phyloP scores from a whole-genome alignment of 2,797 vertebrate species.

The Lutjanus argentimaculatus region DNA sequence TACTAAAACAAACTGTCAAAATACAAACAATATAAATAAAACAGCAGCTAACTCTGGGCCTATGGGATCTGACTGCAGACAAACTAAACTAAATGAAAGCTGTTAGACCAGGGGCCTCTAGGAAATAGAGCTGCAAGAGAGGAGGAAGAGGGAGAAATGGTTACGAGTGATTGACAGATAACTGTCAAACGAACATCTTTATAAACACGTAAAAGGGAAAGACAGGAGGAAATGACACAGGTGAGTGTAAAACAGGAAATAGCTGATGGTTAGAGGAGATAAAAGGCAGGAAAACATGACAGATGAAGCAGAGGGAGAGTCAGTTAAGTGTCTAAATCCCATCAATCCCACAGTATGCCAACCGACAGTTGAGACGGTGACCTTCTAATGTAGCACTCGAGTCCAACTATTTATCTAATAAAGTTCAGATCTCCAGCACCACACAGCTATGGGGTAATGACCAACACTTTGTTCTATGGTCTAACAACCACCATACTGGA shows the following conservation, averaged over 20 bases:
- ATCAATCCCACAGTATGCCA: neutral
- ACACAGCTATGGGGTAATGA: neutral
- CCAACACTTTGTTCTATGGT: neutral
- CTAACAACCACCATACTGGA: slow-evolving; percentile 2
- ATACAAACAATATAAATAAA: slow-evolving; percentile 71
- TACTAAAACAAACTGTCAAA: slow-evolving; percentile 53
- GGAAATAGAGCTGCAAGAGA: slow-evolving; percentile 28
- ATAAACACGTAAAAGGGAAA: slow-evolving; percentile 15
- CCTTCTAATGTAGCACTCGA: neutral
- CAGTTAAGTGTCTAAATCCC: slow-evolving; percentile 12
- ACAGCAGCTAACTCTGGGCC: slow-evolving; percentile 53
- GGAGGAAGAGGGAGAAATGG: neutral
- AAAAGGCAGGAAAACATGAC: slow-evolving; percentile 26
- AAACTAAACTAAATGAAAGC: slow-evolving; percentile 62
- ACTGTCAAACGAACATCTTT: slow-evolving; percentile 55
- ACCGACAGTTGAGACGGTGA: neutral
- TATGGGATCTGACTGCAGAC: slow-evolving; percentile 55
- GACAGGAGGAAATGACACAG: neutral
- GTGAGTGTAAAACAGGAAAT: slow-evolving; percentile 30
- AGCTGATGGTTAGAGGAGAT: slow-evolving; percentile 5
- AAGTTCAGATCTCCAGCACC: neutral
- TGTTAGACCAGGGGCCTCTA: slow-evolving; percentile 39
- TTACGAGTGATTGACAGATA: slow-evolving; percentile 46
- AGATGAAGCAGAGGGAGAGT: slow-evolving; percentile 20
- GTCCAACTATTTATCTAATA: slow-evolving; percentile 3